These are phyloP conservation scores for Stenopsyche tienmushanensis DNA, from an alignment of 1,140 invertebrate species.

Conservation along the genomic window DNA sequence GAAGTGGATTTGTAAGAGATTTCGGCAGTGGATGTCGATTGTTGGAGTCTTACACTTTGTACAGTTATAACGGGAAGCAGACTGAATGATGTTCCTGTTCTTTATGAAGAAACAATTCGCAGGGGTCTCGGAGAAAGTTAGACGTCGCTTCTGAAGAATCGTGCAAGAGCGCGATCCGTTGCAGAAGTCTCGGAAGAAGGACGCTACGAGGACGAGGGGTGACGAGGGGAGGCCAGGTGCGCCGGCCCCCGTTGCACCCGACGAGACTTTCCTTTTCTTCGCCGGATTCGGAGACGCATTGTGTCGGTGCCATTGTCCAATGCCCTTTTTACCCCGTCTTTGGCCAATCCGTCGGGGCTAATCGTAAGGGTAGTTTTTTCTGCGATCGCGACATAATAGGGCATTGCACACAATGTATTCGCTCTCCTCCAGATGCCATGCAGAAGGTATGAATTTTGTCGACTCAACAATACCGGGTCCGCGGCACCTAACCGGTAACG, in stretches of 20 bases:
- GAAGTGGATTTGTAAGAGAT: too few species aligned
- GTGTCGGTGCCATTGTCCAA: conserved; percentile 22
- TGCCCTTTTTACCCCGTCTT: not conserved
- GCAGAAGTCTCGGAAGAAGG: conserved; percentile 11
- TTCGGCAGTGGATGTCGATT: too few species aligned
- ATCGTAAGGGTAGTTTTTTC: conserved; percentile 33
- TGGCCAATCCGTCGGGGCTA: conserved; percentile 5
- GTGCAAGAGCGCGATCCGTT: not conserved
- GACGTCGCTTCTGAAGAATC: too few species aligned
- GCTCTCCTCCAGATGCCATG: conserved; percentile 22
- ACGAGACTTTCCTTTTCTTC: conserved; percentile 37
- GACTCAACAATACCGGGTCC: not conserved
- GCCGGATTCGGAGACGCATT: conserved; percentile 25
- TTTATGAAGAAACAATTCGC: too few species aligned
- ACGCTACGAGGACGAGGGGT: too few species aligned
- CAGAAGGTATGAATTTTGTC: conserved; percentile 24
- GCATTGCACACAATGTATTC: conserved; percentile 24
- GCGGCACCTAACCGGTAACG: not conserved
- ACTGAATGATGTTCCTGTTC: too few species aligned
- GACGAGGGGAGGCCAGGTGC: conserved; percentile 24
- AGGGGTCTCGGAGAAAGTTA: too few species aligned
- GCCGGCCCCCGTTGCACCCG: not conserved
- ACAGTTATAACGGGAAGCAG: too few species aligned
- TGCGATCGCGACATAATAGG: conserved; percentile 32
- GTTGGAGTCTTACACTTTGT: too few species aligned